Conservation (phyloP, 2,797 vertebrate genomes). For the Crocodylus rhombifer region DNA sequence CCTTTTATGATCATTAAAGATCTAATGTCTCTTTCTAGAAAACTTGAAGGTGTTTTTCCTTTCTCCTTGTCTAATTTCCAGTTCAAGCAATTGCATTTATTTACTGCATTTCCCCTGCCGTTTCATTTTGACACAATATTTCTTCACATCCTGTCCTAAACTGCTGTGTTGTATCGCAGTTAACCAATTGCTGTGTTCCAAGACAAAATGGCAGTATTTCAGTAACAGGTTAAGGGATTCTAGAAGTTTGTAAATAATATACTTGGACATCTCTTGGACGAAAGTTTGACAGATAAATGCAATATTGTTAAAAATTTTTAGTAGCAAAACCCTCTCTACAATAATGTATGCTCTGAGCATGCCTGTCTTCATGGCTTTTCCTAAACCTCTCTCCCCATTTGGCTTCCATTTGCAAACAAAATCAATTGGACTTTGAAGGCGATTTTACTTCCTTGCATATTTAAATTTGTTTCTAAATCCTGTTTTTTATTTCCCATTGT, state of each 20-base stretch:
- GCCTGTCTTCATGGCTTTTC: not conserved
- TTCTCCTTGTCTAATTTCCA: slow-evolving; percentile 22
- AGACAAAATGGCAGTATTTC: rapidly evolving
- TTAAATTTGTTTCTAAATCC: not conserved
- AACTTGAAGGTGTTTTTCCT: not conserved
- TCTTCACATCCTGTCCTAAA: not conserved
- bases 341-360: slow-evolving; percentile 7
- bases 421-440: not conserved
- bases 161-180: slow-evolving; percentile 1
- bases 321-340: not conserved
- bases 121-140: slow-evolving; percentile 10
- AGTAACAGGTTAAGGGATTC: not conserved
- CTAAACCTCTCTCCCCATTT: not conserved
- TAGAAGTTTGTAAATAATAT: slow-evolving; percentile 22
- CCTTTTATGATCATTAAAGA: not conserved
- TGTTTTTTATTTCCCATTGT: not conserved
- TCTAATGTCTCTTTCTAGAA: slow-evolving; percentile 9
- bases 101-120: not conserved
- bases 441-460: not conserved
- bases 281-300: not conserved
- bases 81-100: not conserved
- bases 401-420: not conserved
- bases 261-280: not conserved
- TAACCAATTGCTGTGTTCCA: not conserved
- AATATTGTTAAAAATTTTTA: slow-evolving; percentile 7